phyloP scores from a whole-genome alignment of 1,140 invertebrate genomes.

The Trialeurodes vaporariorum region DNA sequence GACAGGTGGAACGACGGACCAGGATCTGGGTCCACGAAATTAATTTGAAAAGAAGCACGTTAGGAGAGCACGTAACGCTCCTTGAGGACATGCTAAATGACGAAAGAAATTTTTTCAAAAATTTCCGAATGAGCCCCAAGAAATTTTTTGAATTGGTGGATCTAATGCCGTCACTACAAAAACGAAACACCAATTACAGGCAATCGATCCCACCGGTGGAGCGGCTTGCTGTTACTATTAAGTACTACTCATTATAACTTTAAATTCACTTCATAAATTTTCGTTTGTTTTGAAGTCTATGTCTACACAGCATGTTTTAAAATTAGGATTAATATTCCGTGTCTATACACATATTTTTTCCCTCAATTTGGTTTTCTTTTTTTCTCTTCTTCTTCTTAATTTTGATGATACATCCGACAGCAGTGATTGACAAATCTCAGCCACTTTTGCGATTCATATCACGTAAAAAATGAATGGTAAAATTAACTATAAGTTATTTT shows the following conservation, averaged over 20 bases:
- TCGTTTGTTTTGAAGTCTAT: too few species aligned
- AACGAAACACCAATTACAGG: constrained; percentile 6
- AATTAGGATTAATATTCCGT: too few species aligned
- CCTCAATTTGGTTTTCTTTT: too few species aligned
- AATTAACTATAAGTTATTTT: too few species aligned
- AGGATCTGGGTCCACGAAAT: constrained; percentile 7
- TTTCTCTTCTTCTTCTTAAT: too few species aligned
- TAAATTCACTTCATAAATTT: too few species aligned
- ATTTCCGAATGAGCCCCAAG: constrained; percentile 8
- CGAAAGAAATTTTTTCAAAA: constrained; percentile 1
- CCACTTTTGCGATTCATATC: too few species aligned
- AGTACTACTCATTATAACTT: constrained; percentile 5
- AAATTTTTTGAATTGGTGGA: constrained; percentile 2
- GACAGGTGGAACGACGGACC: constrained; percentile 1
- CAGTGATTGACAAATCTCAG: too few species aligned
- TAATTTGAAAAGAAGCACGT: constrained; percentile 3
- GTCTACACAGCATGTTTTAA: too few species aligned
- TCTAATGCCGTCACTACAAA: not conserved
- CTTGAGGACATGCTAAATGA: constrained; percentile 7
- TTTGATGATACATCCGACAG: too few species aligned
- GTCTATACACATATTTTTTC: too few species aligned
- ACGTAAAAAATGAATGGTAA: too few species aligned
- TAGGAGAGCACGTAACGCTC: constrained; percentile 7
- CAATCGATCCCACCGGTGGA: constrained; percentile 2
- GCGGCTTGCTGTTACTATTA: constrained; percentile 4